Percentiles rank a stretch among this genome's conserved stretches.
Conservation (phyloP, 2,888 invertebrate species). For the Antheraea assamensis region DNA sequence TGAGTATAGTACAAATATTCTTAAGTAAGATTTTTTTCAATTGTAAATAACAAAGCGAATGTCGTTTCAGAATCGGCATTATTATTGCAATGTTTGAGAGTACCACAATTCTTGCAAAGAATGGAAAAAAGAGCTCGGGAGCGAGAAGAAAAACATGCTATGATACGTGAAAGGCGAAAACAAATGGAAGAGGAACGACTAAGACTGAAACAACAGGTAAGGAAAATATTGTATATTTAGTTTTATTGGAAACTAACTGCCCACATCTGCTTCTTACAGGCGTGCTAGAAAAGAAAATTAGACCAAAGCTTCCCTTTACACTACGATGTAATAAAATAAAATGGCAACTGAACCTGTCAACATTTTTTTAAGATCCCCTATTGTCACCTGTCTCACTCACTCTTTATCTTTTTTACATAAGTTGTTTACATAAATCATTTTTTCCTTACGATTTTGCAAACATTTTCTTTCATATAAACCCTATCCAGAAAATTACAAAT, state of each 20-base stretch:
- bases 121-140: slow-evolving; percentile 88
- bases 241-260: not conserved
- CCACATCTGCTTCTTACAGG: no score
- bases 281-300: no score
- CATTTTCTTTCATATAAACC: no score
- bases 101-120: slow-evolving; percentile 86
- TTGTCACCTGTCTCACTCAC: no score
- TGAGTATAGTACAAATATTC: slow-evolving; percentile 29
- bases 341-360: no score
- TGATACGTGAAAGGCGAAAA: slow-evolving; percentile 71
- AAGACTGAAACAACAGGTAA: slow-evolving; percentile 72
- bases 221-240: not conserved
- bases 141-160: slow-evolving; percentile 80
- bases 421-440: no score
- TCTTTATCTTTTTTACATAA: no score
- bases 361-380: no score
- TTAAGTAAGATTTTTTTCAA: not conserved
- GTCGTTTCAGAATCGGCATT: slow-evolving; percentile 61
- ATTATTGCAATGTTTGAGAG: slow-evolving; percentile 77
- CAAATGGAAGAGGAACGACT: slow-evolving; percentile 77
- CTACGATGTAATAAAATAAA: no score
- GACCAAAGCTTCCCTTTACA: no score
- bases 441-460: no score
- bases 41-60: not conserved
- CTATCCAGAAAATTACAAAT: no score